These are phyloP conservation scores for Meteorus colon DNA, from an alignment of 2,888 invertebrate species.

Conservation along the genomic window DNA sequence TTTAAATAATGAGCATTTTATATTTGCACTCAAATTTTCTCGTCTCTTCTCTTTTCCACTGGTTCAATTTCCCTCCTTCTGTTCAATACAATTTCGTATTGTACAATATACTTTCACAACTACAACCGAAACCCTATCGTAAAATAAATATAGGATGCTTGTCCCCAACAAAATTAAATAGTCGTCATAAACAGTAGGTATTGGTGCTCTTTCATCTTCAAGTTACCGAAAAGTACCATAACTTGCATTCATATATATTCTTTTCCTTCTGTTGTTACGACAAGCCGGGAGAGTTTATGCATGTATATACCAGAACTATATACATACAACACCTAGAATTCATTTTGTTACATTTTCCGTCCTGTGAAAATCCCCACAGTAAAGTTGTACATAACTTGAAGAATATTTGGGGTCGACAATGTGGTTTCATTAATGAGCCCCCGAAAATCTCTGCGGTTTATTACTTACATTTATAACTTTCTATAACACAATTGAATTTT, in stretches of 20 bases:
- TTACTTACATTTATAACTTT: slow-evolving; percentile 45
- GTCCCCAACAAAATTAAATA: slow-evolving; percentile 58
- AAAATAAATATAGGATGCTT: slow-evolving; percentile 57
- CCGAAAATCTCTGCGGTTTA: slow-evolving; percentile 60
- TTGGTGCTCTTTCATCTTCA: slow-evolving; percentile 78
- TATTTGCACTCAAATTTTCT: not conserved
- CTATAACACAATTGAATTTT: too few species aligned
- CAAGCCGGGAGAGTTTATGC: not conserved
- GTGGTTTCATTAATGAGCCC: slow-evolving; percentile 62
- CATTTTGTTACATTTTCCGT: not conserved
- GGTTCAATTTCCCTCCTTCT: not conserved
- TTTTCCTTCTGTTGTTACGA: not conserved
- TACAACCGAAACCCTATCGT: slow-evolving; percentile 63
- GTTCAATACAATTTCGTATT: not conserved
- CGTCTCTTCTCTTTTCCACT: not conserved
- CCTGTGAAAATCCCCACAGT: slow-evolving; percentile 30
- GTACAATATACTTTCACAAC: slow-evolving; percentile 14
- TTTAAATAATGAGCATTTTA: not conserved
- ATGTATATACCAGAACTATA: not conserved
- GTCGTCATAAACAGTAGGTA: slow-evolving; percentile 71
- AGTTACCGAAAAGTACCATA: slow-evolving; percentile 87
- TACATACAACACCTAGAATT: not conserved
- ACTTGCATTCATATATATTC: slow-evolving; percentile 66
- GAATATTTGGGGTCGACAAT: slow-evolving; percentile 46
- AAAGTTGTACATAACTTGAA: not conserved